Evolutionary conservation across 2,113 vertebrate species (phyloP), one percentile per base, ranked within the genome.

Genomic region (Hydrochoerus hydrochaeris): DNA sequence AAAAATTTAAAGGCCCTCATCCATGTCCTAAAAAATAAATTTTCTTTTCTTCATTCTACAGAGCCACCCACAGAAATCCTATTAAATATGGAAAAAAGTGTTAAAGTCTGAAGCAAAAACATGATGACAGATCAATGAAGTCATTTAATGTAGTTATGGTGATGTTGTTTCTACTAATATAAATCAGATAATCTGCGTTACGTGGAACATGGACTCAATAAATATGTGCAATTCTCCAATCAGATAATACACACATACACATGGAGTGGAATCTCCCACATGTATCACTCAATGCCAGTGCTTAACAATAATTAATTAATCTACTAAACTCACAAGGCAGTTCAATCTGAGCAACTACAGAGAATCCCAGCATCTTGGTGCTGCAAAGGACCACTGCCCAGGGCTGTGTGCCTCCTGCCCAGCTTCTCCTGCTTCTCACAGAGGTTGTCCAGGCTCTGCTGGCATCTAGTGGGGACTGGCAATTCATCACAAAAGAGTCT

Each of bases 51-150:
- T 49, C 3, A 46, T 91, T 96, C 54, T 80, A 41, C 54, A 92
- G 88, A 96, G 57, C 44, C 75, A 97, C 41, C n/a, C 63, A 84
- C 17, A 80, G 58, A 97, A 89, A 97, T 93, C 13, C 46, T 93
- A 83, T 73, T 96, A 83, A 62, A 88, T 83, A 86, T 73, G 14
- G 46, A 46, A 46, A 46, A 46, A 52, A 52, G 17, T 52, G 73
- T 58, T 44, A 67, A 94, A 83, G 67, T 90, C 16, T 84, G 38
- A 96, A 93, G 57, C 22, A 95, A 88, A 52, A 96, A 95, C 41
- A 95, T 28, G 87, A 5, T 67, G 52, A 75, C 14, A 97, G 77
- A 44, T 46, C n/a, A 67, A 78, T 46, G 60, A 69, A 67, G 7
- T 20, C 82, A 73, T 4, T 35, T 35, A 94, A 46, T 17, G 38